Evolutionary conservation across 23 tunicate species (phyloP), one percentile per base, ranked within the genome.

Genomic region (Styela plicata): DNA sequence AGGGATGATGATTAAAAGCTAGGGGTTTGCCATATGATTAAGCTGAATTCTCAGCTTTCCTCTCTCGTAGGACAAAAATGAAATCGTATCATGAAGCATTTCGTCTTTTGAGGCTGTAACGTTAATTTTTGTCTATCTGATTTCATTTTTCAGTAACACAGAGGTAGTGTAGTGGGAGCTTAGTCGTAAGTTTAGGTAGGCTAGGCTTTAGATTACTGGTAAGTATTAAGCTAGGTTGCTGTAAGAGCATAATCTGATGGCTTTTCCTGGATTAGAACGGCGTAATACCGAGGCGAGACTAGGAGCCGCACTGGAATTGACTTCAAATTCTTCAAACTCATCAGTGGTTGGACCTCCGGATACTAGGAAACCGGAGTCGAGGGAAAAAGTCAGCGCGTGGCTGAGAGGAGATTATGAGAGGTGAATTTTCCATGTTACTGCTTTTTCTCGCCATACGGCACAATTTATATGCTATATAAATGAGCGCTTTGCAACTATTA

Each of bases 311-410:
- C 24, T 67, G 18, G 71, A 67, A 27, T 67, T 67, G 0, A 1
- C 71, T 1, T 67, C 71, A 22, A 29, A 1, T 25, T 67, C 71
- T 22, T 67, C 71, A 27, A 29, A 29, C 31, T 67, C 71, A 18
- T 67, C 71, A 24, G 71, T 25, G 16, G n/a, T 67, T 29, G 71
- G 30, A 25, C 31, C 31, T 27, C 71, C 71, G 71, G 71, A 67
- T 67, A 25, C 71, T 25, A 19, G 71, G 16, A 67, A 67, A 29
- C 31, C 19, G 31, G 71, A 24, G 23, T 67, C 71, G 0, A 67
- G 22, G 22, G 71, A 67, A 67, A 67, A 67, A 67, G 71, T 67
- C 31, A 25, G 71, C 71, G 71, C 71, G 0, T 67, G 71, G 71
- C 71, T 67, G 22, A 27, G 71, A 25, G 71, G 71, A 13, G 71